Percentiles rank a stretch among this genome's conserved stretches.
Conservation (phyloP, 2,113 vertebrate species). For the Sus scrofa region DNA sequence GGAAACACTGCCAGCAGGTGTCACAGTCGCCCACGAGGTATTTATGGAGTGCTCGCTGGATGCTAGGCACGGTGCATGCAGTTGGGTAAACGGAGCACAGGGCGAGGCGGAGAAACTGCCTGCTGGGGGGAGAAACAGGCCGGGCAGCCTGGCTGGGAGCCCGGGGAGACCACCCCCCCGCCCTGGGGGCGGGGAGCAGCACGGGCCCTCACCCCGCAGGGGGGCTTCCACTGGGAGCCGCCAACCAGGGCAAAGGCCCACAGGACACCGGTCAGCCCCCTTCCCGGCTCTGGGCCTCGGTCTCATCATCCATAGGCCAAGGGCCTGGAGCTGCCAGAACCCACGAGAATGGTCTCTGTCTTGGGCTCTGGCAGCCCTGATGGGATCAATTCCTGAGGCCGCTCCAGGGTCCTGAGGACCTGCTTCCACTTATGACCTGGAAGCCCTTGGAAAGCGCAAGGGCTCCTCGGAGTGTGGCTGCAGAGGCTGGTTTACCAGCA, state of each 20-base stretch:
- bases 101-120: not conserved
- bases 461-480: not conserved
- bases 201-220: not conserved
- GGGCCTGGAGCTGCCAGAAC: not conserved
- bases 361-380: not conserved
- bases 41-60: not conserved
- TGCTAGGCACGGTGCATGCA: not conserved
- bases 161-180: not conserved
- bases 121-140: not conserved
- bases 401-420: accelerated
- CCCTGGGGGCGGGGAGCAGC: not conserved
- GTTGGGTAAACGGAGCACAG: not conserved
- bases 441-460: not conserved
- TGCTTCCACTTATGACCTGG: not conserved
- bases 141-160: not conserved
- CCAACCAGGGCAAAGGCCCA: not conserved
- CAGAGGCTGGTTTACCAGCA: not conserved
- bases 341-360: not conserved
- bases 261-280: not conserved
- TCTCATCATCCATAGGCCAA: accelerated
- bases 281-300: not conserved
- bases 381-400: accelerated
- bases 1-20: not conserved
- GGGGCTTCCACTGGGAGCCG: not conserved
- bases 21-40: accelerated